Evolutionary conservation across 2,888 invertebrate genomes (phyloP).

Genomic region (Idaea dimidiata): DNA sequence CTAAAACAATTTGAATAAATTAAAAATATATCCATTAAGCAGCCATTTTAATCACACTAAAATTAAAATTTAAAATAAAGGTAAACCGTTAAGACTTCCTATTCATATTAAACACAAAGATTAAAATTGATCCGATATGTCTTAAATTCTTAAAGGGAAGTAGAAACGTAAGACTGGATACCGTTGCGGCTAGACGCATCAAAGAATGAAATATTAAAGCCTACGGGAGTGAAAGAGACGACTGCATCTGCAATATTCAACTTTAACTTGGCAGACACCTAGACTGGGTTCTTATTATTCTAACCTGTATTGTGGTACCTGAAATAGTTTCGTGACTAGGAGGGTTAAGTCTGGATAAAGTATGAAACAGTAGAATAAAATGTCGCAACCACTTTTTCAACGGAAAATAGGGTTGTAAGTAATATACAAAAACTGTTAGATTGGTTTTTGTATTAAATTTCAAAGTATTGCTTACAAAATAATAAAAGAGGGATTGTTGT

Average conservation of each 20-base stretch:
- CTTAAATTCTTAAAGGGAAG: conserved; percentile 31
- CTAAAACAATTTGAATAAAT: background rate
- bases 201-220: conserved; percentile 49
- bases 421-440: background rate
- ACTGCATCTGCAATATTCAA: conserved; percentile 49
- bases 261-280: conserved; percentile 51
- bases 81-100: background rate
- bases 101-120: conserved; percentile 7
- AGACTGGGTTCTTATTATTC: conserved; percentile 25
- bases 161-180: conserved; percentile 27
- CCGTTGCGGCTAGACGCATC: conserved; percentile 48
- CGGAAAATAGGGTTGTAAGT: background rate
- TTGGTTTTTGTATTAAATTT: too few species aligned
- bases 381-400: background rate
- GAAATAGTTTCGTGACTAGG: conserved; percentile 35
- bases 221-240: conserved; percentile 30
- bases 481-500: too few species aligned
- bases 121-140: conserved; percentile 22
- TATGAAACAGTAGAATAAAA: conserved; percentile 6
- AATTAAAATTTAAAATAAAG: conserved; percentile 4
- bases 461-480: too few species aligned
- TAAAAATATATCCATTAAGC: background rate
- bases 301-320: conserved; percentile 22
- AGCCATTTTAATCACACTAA: background rate
- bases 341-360: conserved; percentile 18